Base-by-base conservation (phyloP, 1,140 invertebrate species). In the Coptotermes formosanus region DNA sequence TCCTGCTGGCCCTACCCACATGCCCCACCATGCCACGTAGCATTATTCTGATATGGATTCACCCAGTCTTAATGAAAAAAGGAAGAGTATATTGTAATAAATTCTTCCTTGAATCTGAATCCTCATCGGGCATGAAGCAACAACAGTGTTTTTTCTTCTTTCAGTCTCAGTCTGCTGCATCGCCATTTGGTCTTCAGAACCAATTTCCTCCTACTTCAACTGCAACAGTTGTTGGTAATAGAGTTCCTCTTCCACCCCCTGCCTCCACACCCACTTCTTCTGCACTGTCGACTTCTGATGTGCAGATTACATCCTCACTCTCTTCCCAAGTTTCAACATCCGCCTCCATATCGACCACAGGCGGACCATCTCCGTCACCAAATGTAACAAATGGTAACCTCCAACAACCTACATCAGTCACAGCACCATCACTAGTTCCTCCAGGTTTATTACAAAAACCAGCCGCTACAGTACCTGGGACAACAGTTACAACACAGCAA, bases 341-440 rank as follows among this genome's bases (percentile, higher is more conserved):
- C 45, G 86, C 32, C 25, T 64, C 81, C 44, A 85, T 86, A 45
- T 45, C 87, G 19, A 75, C 87, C 12, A n/a, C 87, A 45, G 48
- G 83, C n/a, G 83, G 83, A 45, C 83, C 83, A 21, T 84, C 83
- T 89, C 92, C 94, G 55, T 94, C 94, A 3, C 3, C 52, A 91
- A 88, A 92, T 94, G 91, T 91, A 92, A 55, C 93, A 92, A 86
- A 59, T 84, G 45, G 45, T n/a, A 84, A 59, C 45, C 43, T 84
- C 45, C 83, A 48, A 30, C 83, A 84, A 45, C 44, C 43, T 16
- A 52, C 82, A 45, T 59, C 86, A 30, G 55, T 64, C 16, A 75
- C 85, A 21, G 38, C 86, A 32, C 64, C 86, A n/a, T 23, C 59
- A 52, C 52, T 86, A 64, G 64, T 84, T 59, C 86, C 92, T n/a